A percentile compares a stretch with the other conserved stretches of the same genome.
phyloP scores from a whole-genome alignment of 1,140 invertebrate genomes.

The Chymomyza costata region DNA sequence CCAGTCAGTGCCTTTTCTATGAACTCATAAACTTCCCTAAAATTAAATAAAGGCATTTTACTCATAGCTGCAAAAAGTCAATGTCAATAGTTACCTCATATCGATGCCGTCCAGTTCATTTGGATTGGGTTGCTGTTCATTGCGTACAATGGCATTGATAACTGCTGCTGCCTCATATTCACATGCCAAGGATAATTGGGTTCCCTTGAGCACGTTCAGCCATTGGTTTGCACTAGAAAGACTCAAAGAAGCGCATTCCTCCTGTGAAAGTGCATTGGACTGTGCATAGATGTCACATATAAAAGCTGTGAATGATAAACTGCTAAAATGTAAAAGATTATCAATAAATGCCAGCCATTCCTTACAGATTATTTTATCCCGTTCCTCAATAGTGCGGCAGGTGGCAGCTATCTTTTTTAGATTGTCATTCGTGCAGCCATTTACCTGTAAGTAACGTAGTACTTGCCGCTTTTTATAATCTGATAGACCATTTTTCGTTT shows the following conservation, averaged over 20 bases:
- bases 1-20: conserved; percentile 55
- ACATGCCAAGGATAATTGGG: conserved; percentile 26
- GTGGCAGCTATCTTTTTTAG: conserved; percentile 11
- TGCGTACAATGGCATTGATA: conserved; percentile 41
- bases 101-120: conserved; percentile 34
- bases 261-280: conserved; percentile 18
- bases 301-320: conserved; percentile 24
- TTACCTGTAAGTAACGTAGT: conserved; percentile 13
- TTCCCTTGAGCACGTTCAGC: conserved; percentile 41
- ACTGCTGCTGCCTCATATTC: conserved; percentile 47
- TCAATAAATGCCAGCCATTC: conserved; percentile 20
- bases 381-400: too few relatives aligned
- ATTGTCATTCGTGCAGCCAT: conserved; percentile 29
- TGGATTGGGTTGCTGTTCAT: conserved; percentile 39
- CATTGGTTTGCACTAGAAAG: conserved; percentile 54
- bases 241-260: conserved; percentile 47
- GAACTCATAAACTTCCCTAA: conserved; percentile 51
- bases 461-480: conserved; percentile 17
- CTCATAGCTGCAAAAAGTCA: too few relatives aligned
- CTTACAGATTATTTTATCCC: background rate
- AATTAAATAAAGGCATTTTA: background rate
- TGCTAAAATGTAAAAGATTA: background rate
- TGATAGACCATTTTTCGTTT: too few relatives aligned
- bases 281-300: conserved; percentile 12
- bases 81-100: conserved; percentile 29